Base-by-base conservation (phyloP, 2,888 invertebrate genomes). In the Tubulanus polymorphus region DNA sequence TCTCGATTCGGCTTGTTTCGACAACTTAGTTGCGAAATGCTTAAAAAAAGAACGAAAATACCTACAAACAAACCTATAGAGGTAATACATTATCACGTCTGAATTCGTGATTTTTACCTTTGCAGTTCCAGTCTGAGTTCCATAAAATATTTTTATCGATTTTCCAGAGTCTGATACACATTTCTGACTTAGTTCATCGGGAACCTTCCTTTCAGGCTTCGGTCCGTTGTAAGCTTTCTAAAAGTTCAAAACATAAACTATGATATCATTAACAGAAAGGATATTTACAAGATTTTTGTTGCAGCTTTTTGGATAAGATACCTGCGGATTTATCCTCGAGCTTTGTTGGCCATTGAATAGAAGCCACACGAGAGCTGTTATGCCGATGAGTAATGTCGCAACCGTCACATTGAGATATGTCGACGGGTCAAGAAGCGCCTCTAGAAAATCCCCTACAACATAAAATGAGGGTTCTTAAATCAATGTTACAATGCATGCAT, bases 21-120 rank as follows among this genome's bases (percentile, higher is more conserved):
- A 37, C 15, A 73, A 54, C n/a, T 57, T 29, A 45, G 63, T 49
- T 6, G 73, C 71, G 57, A 74, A 68, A 48, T 57, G 55, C 72
- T 72, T 52, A 23, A 51, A 55, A 37, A 49, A 32, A 51, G 52
- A 26, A 20, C 26, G 12, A 6, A 45, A 45, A 10, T 10, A 18
- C n/a, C 37, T 18, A 8, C 28, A n/a, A 18, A 48, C 25, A 10
- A 15, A n/a, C 8, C 6, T 10, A 25, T 35, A 35, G 15, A 35
- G 35, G 15, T 15, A 15, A 35, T 35, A 35, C 35, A 35, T 35
- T 15, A 35, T 35, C n/a, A 35, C n/a, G n/a, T n/a, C n/a, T n/a
- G 12, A 35, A 35, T 12, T 35, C 12, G 18, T 41, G 15, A 30
- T 37, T 1, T 25, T 47, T 47, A 63, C 63, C 57, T 63, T 59